Conservation (phyloP, 2,888 invertebrate genomes). For the Trichopria drosophilae region DNA sequence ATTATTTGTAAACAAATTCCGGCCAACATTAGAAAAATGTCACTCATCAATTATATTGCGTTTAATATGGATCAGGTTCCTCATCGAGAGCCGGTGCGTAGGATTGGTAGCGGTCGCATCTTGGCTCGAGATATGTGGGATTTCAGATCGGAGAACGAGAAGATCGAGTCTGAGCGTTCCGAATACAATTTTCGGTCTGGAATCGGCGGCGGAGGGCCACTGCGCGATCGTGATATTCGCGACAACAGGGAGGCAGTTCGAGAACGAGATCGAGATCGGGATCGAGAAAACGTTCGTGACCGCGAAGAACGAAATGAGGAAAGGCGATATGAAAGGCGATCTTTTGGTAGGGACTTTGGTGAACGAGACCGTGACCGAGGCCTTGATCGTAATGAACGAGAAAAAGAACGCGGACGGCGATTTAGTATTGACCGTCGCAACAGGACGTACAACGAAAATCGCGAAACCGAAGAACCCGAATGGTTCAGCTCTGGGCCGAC, state of each 20-base stretch:
- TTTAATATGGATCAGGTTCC: conserved; percentile 41
- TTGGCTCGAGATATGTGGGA: conserved; percentile 71
- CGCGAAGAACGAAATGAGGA: conserved; percentile 58
- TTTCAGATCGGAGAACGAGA: conserved; percentile 54
- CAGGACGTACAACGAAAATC: conserved; percentile 60
- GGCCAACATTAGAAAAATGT: too few species aligned
- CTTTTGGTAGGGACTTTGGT: conserved; percentile 47
- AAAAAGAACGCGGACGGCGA: conserved; percentile 38
- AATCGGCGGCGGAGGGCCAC: conserved; percentile 36
- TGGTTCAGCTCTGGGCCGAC: conserved; percentile 89
- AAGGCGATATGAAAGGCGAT: conserved; percentile 50
- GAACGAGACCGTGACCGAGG: conserved; percentile 50
- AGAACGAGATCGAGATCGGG: conserved; percentile 54
- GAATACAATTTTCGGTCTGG: conserved; percentile 52
- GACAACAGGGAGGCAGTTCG: conserved; percentile 46
- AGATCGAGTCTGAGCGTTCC: conserved; percentile 51
- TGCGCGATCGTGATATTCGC: conserved; percentile 46
- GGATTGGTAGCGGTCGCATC: conserved; percentile 86
- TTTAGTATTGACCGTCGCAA: conserved; percentile 62
- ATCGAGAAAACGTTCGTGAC: conserved; percentile 58
- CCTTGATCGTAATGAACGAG: conserved; percentile 44
- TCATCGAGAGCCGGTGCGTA: conserved; percentile 60
- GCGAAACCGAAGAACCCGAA: conserved; percentile 81
- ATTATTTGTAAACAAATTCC: too few species aligned
- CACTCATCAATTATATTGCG: too few species aligned